Conservation (phyloP, 2,113 vertebrate genomes). For the Rhynchomys soricoides region DNA sequence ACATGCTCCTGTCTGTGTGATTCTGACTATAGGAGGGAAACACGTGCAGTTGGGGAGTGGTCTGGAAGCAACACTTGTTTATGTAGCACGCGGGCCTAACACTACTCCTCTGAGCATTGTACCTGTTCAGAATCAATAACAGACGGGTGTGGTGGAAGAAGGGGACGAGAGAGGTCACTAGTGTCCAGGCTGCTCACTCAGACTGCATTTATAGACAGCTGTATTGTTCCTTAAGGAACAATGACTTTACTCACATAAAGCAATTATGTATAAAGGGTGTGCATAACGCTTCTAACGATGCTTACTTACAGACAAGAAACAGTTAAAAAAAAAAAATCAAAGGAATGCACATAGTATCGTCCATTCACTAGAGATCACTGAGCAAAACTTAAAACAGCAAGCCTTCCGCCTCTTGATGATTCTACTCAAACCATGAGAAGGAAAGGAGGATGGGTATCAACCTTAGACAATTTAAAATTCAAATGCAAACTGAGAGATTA, state of each 20-base stretch:
- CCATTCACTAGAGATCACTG: constrained; percentile 76
- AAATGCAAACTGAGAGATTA: constrained; percentile 53
- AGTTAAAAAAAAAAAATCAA: constrained; percentile 67
- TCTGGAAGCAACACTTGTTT: constrained; percentile 67
- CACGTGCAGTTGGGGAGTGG: constrained; percentile 59
- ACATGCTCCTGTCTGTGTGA: constrained; percentile 68
- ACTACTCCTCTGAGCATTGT: constrained; percentile 72
- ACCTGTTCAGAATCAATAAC: constrained; percentile 82
- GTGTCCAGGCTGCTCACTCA: constrained; percentile 71
- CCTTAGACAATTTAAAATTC: constrained; percentile 67
- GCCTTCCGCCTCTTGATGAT: constrained; percentile 72
- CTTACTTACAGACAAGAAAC: constrained; percentile 70
- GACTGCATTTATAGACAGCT: constrained; percentile 70
- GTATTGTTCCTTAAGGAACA: constrained; percentile 75
- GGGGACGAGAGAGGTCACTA: constrained; percentile 77
- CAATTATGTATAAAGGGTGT: constrained; percentile 69
- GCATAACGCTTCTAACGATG: constrained; percentile 67
- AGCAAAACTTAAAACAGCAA: constrained; percentile 75
- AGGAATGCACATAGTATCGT: constrained; percentile 70
- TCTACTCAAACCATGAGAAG: constrained; percentile 71
- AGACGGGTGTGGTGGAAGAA: constrained; percentile 21
- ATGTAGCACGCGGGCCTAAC: constrained; percentile 66
- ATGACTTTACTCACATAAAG: constrained; percentile 80
- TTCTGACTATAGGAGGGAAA: constrained; percentile 71
- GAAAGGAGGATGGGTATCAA: constrained; percentile 66